Evolutionary conservation across 1,140 invertebrate species (phyloP).

Genomic region (Leptonema lineaticorne): DNA sequence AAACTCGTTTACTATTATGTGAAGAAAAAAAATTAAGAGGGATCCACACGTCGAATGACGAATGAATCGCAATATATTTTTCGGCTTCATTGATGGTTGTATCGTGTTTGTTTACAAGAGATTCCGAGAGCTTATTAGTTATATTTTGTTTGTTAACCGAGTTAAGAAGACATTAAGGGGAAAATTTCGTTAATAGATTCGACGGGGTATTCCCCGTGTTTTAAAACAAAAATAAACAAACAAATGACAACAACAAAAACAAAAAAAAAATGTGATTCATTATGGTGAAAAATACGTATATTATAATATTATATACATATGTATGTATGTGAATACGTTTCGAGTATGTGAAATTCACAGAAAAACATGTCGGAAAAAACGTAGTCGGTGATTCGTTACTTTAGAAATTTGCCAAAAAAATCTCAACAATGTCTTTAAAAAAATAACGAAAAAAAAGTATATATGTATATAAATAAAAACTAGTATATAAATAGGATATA

Average conservation of each 20-base stretch:
- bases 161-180: conserved; percentile 33
- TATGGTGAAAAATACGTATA: conserved; percentile 23
- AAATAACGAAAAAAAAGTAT: conserved; percentile 7
- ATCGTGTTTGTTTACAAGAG: conserved; percentile 1
- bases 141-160: conserved; percentile 25
- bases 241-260: no score
- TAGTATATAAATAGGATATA: conserved; percentile 29
- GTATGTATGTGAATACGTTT: no score
- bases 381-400: conserved; percentile 37
- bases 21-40: no score
- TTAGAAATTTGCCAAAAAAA: conserved; percentile 42
- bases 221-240: conserved; percentile 19
- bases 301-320: no score
- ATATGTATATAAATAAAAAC: not conserved
- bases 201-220: not conserved
- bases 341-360: no score
- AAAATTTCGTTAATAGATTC: conserved; percentile 29
- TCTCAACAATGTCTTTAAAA: conserved; percentile 36
- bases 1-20: no score
- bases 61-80: not conserved
- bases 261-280: conserved; percentile 37
- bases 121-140: conserved; percentile 9
- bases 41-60: no score
- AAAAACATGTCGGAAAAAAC: conserved; percentile 37
- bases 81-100: not conserved